Evolutionary conservation across 1,140 invertebrate genomes (phyloP).

Genomic region (silkworm (Bombyx mori)): DNA sequence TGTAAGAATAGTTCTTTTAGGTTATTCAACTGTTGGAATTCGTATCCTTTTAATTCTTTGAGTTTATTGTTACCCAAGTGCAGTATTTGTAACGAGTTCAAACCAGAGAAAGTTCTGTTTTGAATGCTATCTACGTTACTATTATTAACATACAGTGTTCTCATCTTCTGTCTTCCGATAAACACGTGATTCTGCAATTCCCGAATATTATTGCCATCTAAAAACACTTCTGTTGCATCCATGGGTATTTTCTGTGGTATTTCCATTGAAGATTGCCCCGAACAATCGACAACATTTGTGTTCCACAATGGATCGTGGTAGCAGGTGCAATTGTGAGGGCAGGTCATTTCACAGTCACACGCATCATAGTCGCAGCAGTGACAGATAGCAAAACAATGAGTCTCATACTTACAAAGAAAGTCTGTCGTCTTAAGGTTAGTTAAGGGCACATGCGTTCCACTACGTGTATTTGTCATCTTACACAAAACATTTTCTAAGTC

Average conservation of each 20-base stretch:
- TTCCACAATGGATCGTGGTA: conserved; percentile 94
- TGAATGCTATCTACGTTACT: conserved; percentile 89
- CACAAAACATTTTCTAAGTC: conserved; percentile 90
- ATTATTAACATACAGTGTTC: conserved; percentile 87
- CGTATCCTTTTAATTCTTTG: conserved; percentile 85
- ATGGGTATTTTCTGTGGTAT: conserved; percentile 91
- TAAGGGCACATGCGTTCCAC: conserved; percentile 78
- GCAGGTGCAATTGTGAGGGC: conserved; percentile 91
- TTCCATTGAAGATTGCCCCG: conserved; percentile 79
- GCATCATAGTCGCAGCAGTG: conserved; percentile 96
- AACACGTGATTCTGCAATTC: conserved; percentile 91
- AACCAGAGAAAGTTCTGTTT: conserved; percentile 92
- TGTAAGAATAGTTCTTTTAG: conserved; percentile 89
- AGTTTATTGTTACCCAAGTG: conserved; percentile 91
- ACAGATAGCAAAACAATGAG: conserved; percentile 93
- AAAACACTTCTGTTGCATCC: conserved; percentile 93
- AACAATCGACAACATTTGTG: conserved; percentile 93
- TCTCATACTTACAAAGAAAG: conserved; percentile 92
- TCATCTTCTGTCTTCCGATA: conserved; percentile 92
- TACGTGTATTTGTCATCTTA: conserved; percentile 83
- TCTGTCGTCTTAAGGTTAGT: conserved; percentile 79
- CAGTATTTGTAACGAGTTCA: conserved; percentile 84
- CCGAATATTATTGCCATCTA: conserved; percentile 90
- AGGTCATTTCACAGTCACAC: conserved; percentile 96
- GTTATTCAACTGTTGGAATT: conserved; percentile 88